Evolutionary conservation across 2,797 vertebrate species (phyloP).

Genomic region (Acanthis flammea): DNA sequence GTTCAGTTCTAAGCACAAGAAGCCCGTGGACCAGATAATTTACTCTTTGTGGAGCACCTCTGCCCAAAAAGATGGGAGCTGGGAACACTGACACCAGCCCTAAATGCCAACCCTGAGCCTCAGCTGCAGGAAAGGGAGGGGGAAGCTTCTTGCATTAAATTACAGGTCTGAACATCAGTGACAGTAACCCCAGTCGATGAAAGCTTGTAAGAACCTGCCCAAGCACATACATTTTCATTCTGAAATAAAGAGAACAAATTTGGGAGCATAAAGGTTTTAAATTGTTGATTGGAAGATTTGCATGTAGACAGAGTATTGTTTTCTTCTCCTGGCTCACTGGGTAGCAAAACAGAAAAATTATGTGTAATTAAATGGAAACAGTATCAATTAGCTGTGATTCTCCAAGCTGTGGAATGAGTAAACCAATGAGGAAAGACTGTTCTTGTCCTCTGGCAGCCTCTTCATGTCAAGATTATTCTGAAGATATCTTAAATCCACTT

Average conservation of each 20-base stretch:
- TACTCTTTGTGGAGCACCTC: neutral
- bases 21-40: accelerated
- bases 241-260: conserved; percentile 57
- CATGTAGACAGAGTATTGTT: conserved; percentile 75
- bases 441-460: conserved; percentile 68
- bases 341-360: conserved; percentile 81
- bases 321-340: conserved; percentile 76
- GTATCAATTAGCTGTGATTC: conserved; percentile 80
- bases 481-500: conserved; percentile 65
- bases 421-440: conserved; percentile 69
- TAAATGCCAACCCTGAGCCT: accelerated
- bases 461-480: conserved; percentile 58
- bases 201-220: conserved; percentile 15
- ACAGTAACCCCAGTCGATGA: neutral
- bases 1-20: neutral
- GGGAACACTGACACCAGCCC: neutral
- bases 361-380: conserved; percentile 78
- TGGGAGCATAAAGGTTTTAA: conserved; percentile 74
- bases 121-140: neutral
- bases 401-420: conserved; percentile 70
- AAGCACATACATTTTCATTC: conserved; percentile 12
- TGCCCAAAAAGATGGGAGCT: neutral
- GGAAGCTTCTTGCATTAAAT: neutral
- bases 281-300: conserved; percentile 78
- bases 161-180: neutral